Conservation (phyloP, 2,888 invertebrate species). For the Nephrotoma appendiculata region DNA sequence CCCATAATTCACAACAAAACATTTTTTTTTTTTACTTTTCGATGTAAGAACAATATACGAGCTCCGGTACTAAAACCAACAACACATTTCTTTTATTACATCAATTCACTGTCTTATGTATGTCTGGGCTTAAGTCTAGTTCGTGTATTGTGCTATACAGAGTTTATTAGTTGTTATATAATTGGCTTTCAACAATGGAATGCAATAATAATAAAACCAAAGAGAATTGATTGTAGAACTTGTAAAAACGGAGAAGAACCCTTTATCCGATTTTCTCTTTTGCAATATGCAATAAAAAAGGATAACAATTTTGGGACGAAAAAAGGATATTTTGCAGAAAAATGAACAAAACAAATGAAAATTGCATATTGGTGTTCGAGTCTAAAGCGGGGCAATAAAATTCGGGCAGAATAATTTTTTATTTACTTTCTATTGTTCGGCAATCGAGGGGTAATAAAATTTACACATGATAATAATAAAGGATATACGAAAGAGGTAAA, state of each 20-base stretch:
- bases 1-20: neutral
- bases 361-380: neutral
- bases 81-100: neutral
- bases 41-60: neutral
- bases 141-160: neutral
- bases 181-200: neutral
- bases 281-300: neutral
- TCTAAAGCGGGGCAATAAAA: neutral
- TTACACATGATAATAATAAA: neutral
- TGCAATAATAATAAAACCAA: neutral
- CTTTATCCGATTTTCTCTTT: neutral
- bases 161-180: neutral
- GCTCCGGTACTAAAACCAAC: neutral
- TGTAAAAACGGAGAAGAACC: neutral
- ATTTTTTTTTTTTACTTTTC: neutral
- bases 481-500: neutral
- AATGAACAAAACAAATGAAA: neutral
- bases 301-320: neutral
- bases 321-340: neutral
- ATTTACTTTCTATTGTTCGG: neutral
- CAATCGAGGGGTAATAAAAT: neutral
- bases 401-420: neutral
- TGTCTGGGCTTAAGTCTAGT: neutral
- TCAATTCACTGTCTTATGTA: neutral
- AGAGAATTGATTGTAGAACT: neutral